These are phyloP conservation scores for Dicerorhinus sumatrensis DNA, from an alignment of 2,113 vertebrate genomes.

Conservation along the genomic window DNA sequence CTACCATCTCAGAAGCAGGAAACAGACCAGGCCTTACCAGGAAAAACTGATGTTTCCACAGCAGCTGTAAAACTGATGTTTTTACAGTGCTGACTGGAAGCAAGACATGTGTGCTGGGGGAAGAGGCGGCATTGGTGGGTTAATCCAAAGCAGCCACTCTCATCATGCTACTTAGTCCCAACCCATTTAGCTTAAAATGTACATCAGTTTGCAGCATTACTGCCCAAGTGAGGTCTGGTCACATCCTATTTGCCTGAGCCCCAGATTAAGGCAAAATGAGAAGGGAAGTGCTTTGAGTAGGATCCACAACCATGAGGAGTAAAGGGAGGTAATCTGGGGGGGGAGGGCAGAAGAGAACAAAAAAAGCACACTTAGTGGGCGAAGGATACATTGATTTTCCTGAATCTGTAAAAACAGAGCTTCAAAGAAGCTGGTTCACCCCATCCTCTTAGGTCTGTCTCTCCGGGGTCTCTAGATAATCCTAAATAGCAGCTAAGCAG, in stretches of 20 bases:
- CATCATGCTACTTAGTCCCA: background rate
- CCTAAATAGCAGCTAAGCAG: conserved; percentile 44
- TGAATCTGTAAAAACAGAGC: background rate
- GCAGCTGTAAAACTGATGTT: background rate
- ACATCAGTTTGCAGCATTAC: background rate
- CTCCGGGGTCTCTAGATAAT: conserved; percentile 10
- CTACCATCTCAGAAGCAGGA: background rate
- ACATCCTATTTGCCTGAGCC: conserved; percentile 69
- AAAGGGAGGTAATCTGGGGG: background rate
- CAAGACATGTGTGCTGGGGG: background rate
- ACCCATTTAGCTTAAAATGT: conserved; percentile 58
- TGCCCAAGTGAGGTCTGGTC: background rate
- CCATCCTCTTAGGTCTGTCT: background rate
- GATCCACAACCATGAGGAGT: background rate
- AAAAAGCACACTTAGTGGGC: background rate
- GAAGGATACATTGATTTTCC: background rate
- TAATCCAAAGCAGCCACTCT: background rate
- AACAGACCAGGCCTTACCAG: background rate
- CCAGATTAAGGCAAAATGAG: conserved; percentile 69
- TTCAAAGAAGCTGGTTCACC: background rate
- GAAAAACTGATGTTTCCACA: background rate
- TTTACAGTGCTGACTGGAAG: background rate
- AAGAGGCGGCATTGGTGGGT: background rate
- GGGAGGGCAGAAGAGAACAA: background rate
- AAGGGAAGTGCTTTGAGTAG: conserved; percentile 40